phyloP scores from a whole-genome alignment of 2,797 vertebrate species.

The Harpagifer antarcticus region DNA sequence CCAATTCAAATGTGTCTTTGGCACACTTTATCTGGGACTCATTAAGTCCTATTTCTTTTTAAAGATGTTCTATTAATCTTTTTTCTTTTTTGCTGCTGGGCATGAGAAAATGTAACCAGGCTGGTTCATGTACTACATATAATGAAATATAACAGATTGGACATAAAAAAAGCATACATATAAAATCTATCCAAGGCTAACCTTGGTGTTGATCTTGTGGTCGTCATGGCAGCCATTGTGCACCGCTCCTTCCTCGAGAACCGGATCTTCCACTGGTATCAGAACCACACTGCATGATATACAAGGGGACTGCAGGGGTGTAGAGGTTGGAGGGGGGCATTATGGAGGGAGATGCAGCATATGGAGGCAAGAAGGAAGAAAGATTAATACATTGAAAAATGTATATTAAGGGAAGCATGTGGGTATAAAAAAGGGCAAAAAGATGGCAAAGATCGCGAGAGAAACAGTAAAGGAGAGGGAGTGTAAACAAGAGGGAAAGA shows the following conservation, averaged over 20 bases:
- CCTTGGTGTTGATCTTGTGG: slow-evolving; percentile 86
- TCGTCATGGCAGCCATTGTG: slow-evolving; percentile 92
- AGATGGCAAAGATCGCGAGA: neutral
- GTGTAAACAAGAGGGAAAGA: slow-evolving; percentile 29
- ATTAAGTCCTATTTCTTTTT: slow-evolving; percentile 43
- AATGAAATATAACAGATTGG: neutral
- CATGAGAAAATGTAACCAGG: slow-evolving; percentile 10
- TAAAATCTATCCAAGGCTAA: slow-evolving; percentile 50
- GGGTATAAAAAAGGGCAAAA: slow-evolving; percentile 17
- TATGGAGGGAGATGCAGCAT: slow-evolving; percentile 8
- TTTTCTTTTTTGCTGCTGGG: slow-evolving; percentile 15
- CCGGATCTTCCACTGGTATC: slow-evolving; percentile 83
- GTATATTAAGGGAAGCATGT: slow-evolving; percentile 17
- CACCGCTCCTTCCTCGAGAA: slow-evolving; percentile 85
- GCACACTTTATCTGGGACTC: slow-evolving; percentile 47
- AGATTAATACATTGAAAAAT: slow-evolving; percentile 30
- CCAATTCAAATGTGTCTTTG: slow-evolving; percentile 34
- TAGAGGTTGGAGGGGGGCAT: neutral
- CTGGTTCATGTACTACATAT: slow-evolving; percentile 7
- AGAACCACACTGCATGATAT: slow-evolving; percentile 87
- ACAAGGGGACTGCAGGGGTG: slow-evolving; percentile 86
- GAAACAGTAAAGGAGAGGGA: slow-evolving; percentile 1
- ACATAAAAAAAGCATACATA: too few relatives aligned
- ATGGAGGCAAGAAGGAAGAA: slow-evolving; percentile 29
- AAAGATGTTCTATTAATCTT: slow-evolving; percentile 47